Evolutionary conservation across 2,113 vertebrate species (phyloP).

Genomic region (Pelusios castaneus): DNA sequence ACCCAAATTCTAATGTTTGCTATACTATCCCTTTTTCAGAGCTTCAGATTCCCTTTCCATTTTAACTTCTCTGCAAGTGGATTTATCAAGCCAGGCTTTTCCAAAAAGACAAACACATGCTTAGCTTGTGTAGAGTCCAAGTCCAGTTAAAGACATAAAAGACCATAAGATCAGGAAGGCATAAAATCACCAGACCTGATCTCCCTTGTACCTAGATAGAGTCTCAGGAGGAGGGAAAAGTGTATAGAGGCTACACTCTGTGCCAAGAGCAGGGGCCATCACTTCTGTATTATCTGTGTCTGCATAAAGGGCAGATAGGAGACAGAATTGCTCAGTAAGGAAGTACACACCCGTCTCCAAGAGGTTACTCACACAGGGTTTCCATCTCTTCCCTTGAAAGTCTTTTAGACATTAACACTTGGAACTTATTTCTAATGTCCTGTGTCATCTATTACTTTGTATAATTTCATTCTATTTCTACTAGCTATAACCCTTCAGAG

Average conservation of each 20-base stretch:
- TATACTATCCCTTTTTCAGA: not conserved
- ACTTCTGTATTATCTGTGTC: not conserved
- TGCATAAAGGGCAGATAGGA: not conserved
- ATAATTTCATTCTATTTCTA: not conserved
- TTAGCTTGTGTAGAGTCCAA: not conserved
- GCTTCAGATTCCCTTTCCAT: constrained; percentile 33
- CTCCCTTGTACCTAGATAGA: not conserved
- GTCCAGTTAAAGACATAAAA: not conserved
- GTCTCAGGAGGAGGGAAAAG: not conserved
- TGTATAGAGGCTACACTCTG: not conserved
- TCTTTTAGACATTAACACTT: not conserved
- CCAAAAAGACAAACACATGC: not conserved
- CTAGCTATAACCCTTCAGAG: not conserved
- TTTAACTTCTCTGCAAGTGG: constrained; percentile 41
- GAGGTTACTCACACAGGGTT: not conserved
- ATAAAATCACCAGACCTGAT: not conserved
- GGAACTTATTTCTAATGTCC: not conserved
- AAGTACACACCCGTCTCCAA: not conserved
- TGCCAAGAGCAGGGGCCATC: not conserved
- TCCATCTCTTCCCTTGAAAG: not conserved
- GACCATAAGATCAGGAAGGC: not conserved
- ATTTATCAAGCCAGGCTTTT: constrained; percentile 57
- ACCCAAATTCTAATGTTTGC: not conserved
- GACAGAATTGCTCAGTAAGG: not conserved
- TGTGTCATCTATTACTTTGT: not conserved